phyloP scores from a whole-genome alignment of 2,888 invertebrate species.

The Epinotia bilunana region DNA sequence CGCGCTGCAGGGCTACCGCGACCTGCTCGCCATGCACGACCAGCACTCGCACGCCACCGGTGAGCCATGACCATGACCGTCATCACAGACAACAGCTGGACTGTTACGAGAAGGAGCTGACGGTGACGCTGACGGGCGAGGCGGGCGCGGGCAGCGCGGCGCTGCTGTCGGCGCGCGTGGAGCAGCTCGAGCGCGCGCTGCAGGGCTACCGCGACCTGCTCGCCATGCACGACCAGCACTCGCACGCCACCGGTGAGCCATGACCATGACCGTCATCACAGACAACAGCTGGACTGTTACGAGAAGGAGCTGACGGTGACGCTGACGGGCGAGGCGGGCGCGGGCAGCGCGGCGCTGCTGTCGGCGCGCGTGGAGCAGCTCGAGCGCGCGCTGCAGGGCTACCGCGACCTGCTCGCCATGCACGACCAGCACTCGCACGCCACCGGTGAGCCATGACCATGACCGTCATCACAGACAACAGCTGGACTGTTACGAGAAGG shows the following conservation, averaged over 20 bases:
- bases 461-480: no score
- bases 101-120: no score
- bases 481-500: no score
- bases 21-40: slow-evolving; percentile 5
- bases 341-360: background rate
- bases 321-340: no score
- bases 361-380: slow-evolving; percentile 19
- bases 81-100: no score
- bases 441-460: no score
- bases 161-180: slow-evolving; percentile 82
- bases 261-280: no score
- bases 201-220: slow-evolving; percentile 87
- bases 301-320: background rate
- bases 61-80: no score
- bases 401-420: slow-evolving; percentile 1
- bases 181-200: slow-evolving; percentile 86
- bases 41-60: slow-evolving; percentile 63
- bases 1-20: slow-evolving; percentile 77
- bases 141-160: no score
- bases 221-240: slow-evolving; percentile 84
- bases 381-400: slow-evolving; percentile 9
- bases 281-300: no score
- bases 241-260: no score
- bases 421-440: background rate
- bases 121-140: slow-evolving; percentile 46